A percentile compares a stretch with the other conserved stretches of the same genome.
These are phyloP conservation scores for Stegastes partitus DNA, from an alignment of 2,113 vertebrate species.

Conservation along the genomic window DNA sequence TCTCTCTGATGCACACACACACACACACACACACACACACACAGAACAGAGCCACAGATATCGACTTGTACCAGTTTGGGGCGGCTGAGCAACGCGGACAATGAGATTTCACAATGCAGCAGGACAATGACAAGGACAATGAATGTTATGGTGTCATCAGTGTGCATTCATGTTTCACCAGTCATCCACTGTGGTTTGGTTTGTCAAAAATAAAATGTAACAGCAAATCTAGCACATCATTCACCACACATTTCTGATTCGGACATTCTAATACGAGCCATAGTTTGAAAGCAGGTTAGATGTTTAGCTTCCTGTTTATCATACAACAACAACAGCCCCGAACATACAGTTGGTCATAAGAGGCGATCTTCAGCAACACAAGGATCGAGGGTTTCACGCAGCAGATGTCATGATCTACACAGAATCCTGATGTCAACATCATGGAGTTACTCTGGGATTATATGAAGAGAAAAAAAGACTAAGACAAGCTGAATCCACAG, in stretches of 20 bases:
- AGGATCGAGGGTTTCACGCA: background rate
- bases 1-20: conserved; percentile 1
- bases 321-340: no score
- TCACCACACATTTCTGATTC: background rate
- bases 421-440: background rate
- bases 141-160: conserved; percentile 50
- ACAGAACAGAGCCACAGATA: conserved; percentile 14
- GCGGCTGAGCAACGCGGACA: conserved; percentile 30
- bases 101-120: conserved; percentile 40
- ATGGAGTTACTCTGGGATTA: background rate
- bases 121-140: conserved; percentile 46
- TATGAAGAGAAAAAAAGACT: background rate
- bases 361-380: background rate
- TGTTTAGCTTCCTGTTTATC: no score
- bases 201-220: conserved; percentile 1
- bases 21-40: conserved; percentile 4
- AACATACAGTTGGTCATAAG: background rate
- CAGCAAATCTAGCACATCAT: background rate
- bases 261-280: background rate
- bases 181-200: conserved; percentile 14
- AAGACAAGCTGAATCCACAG: background rate
- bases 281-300: no score
- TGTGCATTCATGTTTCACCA: conserved; percentile 34
- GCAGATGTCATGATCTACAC: background rate
- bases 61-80: conserved; percentile 49